Conservation (phyloP, 35 echinoderm and acorn worm species). For the Heliocidaris tuberculata region DNA sequence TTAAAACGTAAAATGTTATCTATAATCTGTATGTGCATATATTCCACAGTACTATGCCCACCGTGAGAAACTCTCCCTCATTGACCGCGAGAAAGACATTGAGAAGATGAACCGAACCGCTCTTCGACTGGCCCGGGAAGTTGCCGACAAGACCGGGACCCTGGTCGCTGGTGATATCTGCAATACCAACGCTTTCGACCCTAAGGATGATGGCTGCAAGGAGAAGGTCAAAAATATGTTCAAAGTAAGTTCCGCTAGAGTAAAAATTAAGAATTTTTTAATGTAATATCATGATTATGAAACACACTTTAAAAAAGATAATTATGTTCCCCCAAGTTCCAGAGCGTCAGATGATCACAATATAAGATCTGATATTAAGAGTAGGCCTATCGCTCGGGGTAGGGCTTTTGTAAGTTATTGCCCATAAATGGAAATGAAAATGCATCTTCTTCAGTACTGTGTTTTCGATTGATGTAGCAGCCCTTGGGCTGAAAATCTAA, state of each 20-base stretch:
- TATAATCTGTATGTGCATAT: not conserved
- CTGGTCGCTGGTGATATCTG: slow-evolving; percentile 85
- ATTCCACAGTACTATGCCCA: slow-evolving; percentile 87
- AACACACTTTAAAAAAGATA: too few species aligned
- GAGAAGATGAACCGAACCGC: slow-evolving; percentile 75
- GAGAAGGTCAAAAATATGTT: slow-evolving; percentile 65
- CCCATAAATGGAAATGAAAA: too few species aligned
- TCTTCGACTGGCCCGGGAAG: slow-evolving; percentile 69
- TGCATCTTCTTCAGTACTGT: too few species aligned
- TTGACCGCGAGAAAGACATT: slow-evolving; percentile 70
- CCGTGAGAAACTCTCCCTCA: slow-evolving; percentile 74
- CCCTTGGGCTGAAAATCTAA: too few species aligned
- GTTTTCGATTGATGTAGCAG: too few species aligned
- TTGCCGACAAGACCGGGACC: slow-evolving; percentile 77
- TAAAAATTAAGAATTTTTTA: too few species aligned
- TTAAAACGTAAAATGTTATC: not conserved
- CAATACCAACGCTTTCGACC: slow-evolving; percentile 70
- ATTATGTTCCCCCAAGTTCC: too few species aligned
- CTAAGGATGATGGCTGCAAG: slow-evolving; percentile 43
- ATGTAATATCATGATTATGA: too few species aligned
- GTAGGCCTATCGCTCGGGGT: too few species aligned
- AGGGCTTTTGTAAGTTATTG: too few species aligned
- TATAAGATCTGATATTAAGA: too few species aligned
- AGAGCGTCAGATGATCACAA: too few species aligned
- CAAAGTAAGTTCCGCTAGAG: slow-evolving; percentile 15